Evolutionary conservation across 2,888 invertebrate genomes (phyloP), one percentile per base, ranked within the genome.

Genomic region (Bombyx huttoni): DNA sequence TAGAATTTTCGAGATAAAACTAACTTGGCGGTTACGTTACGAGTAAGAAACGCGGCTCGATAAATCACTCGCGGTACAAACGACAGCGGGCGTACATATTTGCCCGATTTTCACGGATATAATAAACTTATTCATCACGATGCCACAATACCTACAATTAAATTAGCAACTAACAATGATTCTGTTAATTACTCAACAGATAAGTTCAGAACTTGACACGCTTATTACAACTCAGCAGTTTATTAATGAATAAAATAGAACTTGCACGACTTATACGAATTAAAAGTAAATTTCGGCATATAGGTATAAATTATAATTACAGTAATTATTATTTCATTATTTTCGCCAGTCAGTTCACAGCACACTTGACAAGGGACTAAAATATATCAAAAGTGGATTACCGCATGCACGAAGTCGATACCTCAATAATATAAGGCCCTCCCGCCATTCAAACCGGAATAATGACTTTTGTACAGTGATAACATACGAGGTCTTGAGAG

Each of bases 161-260:
- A 63, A 75, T 73, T 74, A 77, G 75, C 76, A 80, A 67, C 74
- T 63, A 74, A 73, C 79, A 81, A 83, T 82, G 81, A 77, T 78
- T 69, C 60, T 61, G 63, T 70, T 70, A 63, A 58, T 61, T 56
- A 58, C 56, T 64, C 58, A 56, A 56, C 61, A 63, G 52, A 47
- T 49, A 35, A 56, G 58, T 51, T 56, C 55, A 57, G 53, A 57
- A 61, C 56, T 65, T 60, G 60, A 61, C 56, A 64, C 62, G 67
- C 58, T 68, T 72, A 72, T 72, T 72, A 52, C 53, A 65, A 68
- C 68, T 71, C 68, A 67, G 62, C 66, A 57, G 61, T 69, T 63
- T 70, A 67, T 71, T 55, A 54, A 56, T 53, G 52, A 49, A 24
- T 34, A 24, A 24, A 24, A 24, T 24, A 3, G 5, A 24, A 24